Evolutionary conservation across 2,113 vertebrate species (phyloP), one percentile per base, ranked within the genome.

Genomic region (Macquaria australasica): DNA sequence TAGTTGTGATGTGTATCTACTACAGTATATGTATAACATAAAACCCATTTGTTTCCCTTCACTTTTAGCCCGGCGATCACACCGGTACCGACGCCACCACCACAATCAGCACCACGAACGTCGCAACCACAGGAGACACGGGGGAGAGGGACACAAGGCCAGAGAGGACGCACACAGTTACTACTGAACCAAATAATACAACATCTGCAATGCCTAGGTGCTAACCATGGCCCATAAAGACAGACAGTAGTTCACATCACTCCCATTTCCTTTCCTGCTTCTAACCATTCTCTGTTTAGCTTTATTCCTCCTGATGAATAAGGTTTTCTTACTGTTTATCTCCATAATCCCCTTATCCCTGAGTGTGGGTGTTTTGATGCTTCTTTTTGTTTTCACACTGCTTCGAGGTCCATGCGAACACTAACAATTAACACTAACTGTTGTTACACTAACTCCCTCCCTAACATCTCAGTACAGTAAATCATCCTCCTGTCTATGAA

Each of bases 61-160:
- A 5, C 45, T 59, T 63, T 69, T 91, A 99, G 98, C 97, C 86
- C 96, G 97, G 64, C 94, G 97, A 76, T 96, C 97, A 6, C 97
- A 98, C 88, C 96, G 97, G 9, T 97, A 96, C 82, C 92, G 95
- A 70, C 97, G 95, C 68, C 98, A 94, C 59, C 97, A 95, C 90
- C 98, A 95, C 63, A 93, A 81, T 81, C 94, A 96, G 15, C 97
- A 72, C 85, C 96, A 95, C n/a, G 97, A 98, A 41, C 96, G 93
- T 71, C 94, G 96, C 48, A 95, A 96, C 95, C 97, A 96, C 93
- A 92, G 94, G 77, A 96, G 94, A 88, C 96, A 96, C 31, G 92
- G 94, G 51, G 91, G 92, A 88, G 94, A 94, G 11, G 94, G 94
- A 91, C 95, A 92, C 92, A 91, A 89, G 87, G 93, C 88, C 76